These are phyloP conservation scores for Epiblema foenella DNA, from an alignment of 2,888 invertebrate genomes.

Conservation along the genomic window DNA sequence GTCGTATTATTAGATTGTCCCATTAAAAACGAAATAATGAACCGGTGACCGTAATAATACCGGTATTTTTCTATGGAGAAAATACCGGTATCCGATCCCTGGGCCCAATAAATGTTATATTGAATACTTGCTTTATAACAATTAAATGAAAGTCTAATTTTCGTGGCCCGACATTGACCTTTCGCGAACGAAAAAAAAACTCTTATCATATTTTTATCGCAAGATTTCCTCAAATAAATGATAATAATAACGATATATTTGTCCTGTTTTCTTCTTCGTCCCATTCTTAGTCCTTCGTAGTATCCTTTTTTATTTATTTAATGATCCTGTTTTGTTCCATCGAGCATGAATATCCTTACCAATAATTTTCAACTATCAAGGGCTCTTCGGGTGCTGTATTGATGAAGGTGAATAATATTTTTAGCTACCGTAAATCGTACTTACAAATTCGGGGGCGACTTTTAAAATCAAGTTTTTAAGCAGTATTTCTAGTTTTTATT, in stretches of 20 bases:
- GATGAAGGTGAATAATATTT: not conserved
- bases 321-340: not conserved
- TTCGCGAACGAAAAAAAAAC: constrained; percentile 42
- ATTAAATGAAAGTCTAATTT: not conserved
- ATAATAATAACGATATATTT: constrained; percentile 45
- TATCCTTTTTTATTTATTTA: constrained; percentile 16
- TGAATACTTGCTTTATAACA: not conserved
- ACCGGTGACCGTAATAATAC: too few relatives aligned
- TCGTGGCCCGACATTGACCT: constrained; percentile 33
- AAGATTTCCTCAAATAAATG: constrained; percentile 43
- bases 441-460: too few relatives aligned
- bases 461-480: too few relatives aligned
- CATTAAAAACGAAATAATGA: too few relatives aligned
- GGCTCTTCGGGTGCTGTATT: not conserved
- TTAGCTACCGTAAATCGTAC: too few relatives aligned
- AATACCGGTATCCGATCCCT: too few relatives aligned
- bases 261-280: constrained; percentile 22
- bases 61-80: too few relatives aligned
- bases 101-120: too few relatives aligned
- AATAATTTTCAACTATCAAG: not conserved
- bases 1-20: too few relatives aligned
- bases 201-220: constrained; percentile 46
- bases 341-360: not conserved
- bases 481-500: too few relatives aligned
- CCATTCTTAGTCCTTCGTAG: constrained; percentile 24